These are phyloP conservation scores for Vandiemenella viatica DNA, from an alignment of 2,888 invertebrate genomes.

Conservation along the genomic window DNA sequence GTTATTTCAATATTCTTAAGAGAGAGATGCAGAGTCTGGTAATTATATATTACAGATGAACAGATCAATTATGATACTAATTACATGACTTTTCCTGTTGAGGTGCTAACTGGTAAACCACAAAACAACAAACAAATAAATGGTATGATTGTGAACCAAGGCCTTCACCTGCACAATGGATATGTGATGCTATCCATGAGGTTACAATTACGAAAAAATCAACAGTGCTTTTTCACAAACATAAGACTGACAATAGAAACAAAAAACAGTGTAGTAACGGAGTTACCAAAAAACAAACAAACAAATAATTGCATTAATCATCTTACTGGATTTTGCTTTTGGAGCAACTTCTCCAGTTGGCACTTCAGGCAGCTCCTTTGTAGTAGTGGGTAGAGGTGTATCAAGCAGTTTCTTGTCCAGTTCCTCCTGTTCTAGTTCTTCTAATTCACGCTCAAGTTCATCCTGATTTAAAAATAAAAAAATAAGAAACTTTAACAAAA, in stretches of 20 bases:
- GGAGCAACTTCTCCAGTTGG: conserved; percentile 41
- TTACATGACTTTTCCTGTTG: too few species aligned
- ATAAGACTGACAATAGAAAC: too few species aligned
- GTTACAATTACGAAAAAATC: too few species aligned
- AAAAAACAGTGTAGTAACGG: not conserved
- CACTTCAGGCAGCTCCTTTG: conserved; percentile 57
- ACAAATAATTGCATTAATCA: not conserved
- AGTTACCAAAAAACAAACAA: not conserved
- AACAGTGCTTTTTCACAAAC: not conserved
- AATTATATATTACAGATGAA: too few species aligned
- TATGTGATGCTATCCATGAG: too few species aligned
- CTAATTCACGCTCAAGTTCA: conserved; percentile 72
- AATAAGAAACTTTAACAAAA: not conserved
- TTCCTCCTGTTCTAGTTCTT: conserved; percentile 81
- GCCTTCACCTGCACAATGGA: too few species aligned
- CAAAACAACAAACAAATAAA: too few species aligned
- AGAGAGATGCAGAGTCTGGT: too few species aligned
- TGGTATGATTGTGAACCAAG: too few species aligned
- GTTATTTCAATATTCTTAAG: too few species aligned
- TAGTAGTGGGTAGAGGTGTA: conserved; percentile 52
- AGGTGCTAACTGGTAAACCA: too few species aligned
- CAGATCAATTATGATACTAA: too few species aligned
- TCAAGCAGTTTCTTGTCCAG: conserved; percentile 73
- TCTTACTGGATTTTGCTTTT: not conserved
- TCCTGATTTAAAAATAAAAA: conserved; percentile 32